These are phyloP conservation scores for Sinelater perroti DNA, from an alignment of 2,888 invertebrate species.

Conservation along the genomic window DNA sequence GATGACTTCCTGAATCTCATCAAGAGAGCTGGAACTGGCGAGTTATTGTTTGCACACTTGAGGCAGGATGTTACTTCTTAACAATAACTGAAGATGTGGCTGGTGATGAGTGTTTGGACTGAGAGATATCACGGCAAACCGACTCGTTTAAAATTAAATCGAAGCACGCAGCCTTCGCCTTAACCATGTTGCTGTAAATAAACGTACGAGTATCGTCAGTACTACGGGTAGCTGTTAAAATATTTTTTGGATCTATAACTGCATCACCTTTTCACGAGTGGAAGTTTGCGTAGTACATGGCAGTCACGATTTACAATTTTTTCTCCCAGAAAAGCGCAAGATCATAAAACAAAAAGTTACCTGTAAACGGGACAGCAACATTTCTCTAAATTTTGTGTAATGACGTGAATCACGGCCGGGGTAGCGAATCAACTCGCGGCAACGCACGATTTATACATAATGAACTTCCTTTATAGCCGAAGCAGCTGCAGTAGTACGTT, in stretches of 20 bases:
- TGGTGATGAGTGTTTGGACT: slow-evolving; percentile 9
- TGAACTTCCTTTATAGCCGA: slow-evolving; percentile 11
- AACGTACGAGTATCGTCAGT: no score
- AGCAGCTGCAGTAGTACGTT: slow-evolving; percentile 26
- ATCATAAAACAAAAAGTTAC: background rate
- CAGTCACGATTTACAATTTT: no score
- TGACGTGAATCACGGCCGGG: slow-evolving; percentile 20
- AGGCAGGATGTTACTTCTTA: slow-evolving; percentile 7
- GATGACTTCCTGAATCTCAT: no score
- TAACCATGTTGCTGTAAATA: background rate
- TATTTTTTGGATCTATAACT: no score
- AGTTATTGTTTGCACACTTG: slow-evolving; percentile 7
- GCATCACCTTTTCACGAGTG: no score
- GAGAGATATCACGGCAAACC: no score
- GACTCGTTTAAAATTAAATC: background rate
- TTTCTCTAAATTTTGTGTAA: slow-evolving; percentile 20
- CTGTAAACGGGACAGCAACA: slow-evolving; percentile 1
- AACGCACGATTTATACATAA: slow-evolving; percentile 22
- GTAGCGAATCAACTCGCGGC: slow-evolving; percentile 9
- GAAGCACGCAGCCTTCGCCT: background rate
- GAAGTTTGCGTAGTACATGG: no score
- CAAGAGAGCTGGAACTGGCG: background rate
- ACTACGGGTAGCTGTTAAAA: no score
- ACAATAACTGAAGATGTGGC: background rate
- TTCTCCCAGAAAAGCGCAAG: slow-evolving; percentile 1